Base-by-base conservation (phyloP, 2,797 vertebrate genomes). In the Argya squamiceps region DNA sequence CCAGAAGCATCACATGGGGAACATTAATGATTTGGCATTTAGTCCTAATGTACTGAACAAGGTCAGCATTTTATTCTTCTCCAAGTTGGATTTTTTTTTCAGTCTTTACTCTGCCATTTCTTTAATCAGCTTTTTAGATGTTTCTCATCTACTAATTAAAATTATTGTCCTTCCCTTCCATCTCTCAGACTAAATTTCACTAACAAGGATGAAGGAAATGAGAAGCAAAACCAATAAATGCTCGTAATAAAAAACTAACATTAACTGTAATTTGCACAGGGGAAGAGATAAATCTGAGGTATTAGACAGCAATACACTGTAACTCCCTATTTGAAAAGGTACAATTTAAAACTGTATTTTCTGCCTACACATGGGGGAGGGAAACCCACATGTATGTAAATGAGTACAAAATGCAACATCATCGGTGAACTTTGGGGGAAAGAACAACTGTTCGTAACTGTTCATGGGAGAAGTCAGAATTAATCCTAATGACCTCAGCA, bases 401-500 rank as follows among this genome's bases (percentile, higher is more conserved):
- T 1, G 12, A 87, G 22, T 26, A 63, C 60, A 77, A 89, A 91
- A 73, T 17, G 43, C 26, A 89, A 79, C 62, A 84, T 32, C 32
- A 19, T 11, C 0, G 0, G 30, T 20, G 46, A 93, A 82, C 76
- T 64, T 5, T 18, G 37, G 75, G 50, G 24, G 32, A n/a, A 93
- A 82, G 62, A 86, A 16, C 23, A 19, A 71, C 47, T 62, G n/a
- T 43, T 81, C 32, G 3, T 63, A 80, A 87, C 23, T 24, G 22
- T 12, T 55, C 8, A 3, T 50, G 29, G 46, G 29, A 77, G 71
- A 91, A 85, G 55, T 46, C 47, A 17, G 36, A 90, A 88, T 58
- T 60, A 73, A 84, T 56, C 85, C 68, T 63, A 63, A 89, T 82
- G 67, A 96, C 53, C 53, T 96, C 94, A 95, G 84, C 56, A 77